A percentile compares a stretch with the other conserved stretches of the same genome.
phyloP scores from a whole-genome alignment of 2,113 vertebrate genomes.

The Amblyornis subalaris region DNA sequence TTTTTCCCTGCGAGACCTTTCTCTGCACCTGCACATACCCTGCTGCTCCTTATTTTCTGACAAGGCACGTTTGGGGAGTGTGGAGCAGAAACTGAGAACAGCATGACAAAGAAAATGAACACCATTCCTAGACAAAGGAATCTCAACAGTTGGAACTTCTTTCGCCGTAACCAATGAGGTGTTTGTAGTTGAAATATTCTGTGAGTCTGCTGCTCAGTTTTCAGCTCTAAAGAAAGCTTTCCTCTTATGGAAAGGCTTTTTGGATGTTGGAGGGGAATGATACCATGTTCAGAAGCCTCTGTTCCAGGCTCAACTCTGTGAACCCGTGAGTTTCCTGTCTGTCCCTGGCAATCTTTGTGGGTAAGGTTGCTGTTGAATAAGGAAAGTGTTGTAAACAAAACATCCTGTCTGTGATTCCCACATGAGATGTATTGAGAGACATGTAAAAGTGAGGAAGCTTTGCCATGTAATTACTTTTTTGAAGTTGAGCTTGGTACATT shows the following conservation, averaged over 20 bases:
- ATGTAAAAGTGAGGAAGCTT: background rate
- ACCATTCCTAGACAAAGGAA: background rate
- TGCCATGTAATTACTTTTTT: background rate
- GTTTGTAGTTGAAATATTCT: background rate
- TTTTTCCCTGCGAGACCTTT: background rate
- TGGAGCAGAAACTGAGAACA: background rate
- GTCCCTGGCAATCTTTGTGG: background rate
- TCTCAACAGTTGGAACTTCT: background rate
- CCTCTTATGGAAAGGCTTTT: background rate
- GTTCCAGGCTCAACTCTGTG: background rate
- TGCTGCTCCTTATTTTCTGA: background rate
- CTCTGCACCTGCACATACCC: background rate
- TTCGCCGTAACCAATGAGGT: background rate
- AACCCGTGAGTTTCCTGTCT: background rate
- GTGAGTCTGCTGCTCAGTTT: background rate
- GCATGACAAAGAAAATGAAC: background rate
- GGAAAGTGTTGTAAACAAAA: background rate
- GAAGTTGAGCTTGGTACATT: background rate
- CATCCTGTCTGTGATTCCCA: background rate
- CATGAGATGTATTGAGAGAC: background rate
- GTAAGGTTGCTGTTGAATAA: background rate
- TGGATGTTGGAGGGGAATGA: fast-evolving
- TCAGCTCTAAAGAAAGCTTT: background rate
- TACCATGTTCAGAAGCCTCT: background rate
- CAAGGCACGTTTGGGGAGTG: background rate